Evolutionary conservation across 2,113 vertebrate genomes (phyloP).

Genomic region (Paradisaea rubra): DNA sequence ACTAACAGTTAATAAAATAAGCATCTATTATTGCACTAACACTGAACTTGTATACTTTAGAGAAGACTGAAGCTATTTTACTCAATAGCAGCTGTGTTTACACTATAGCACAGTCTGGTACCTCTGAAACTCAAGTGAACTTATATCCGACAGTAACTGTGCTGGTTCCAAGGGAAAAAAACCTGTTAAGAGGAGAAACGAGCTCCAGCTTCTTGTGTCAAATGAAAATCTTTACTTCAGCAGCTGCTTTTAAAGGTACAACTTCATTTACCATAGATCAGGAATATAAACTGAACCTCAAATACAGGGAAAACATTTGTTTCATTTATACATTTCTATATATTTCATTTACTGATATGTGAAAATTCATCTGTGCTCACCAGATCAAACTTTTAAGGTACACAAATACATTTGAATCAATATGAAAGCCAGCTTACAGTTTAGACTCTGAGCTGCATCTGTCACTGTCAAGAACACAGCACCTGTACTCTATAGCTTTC

Average conservation of each 20-base stretch:
- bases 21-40: constrained; percentile 27
- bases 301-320: neutral
- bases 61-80: constrained; percentile 42
- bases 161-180: neutral
- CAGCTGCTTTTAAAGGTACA: constrained; percentile 23
- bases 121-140: constrained; percentile 34
- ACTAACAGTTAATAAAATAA: constrained; percentile 41
- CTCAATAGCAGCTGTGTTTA: constrained; percentile 42
- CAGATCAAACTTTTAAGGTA: neutral
- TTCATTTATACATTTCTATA: neutral
- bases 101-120: constrained; percentile 54
- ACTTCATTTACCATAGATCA: neutral
- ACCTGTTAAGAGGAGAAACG: neutral
- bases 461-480: neutral
- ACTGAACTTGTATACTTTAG: constrained; percentile 20
- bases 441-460: neutral
- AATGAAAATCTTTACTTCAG: neutral
- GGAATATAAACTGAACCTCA: neutral
- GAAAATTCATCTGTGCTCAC: neutral
- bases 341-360: neutral
- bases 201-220: neutral
- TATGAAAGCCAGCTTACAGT: neutral
- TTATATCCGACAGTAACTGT: neutral
- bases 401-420: neutral
- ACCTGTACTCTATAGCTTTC: neutral